Evolutionary conservation across 2,888 invertebrate genomes (phyloP).

Genomic region (Linnaemya tessellans): DNA sequence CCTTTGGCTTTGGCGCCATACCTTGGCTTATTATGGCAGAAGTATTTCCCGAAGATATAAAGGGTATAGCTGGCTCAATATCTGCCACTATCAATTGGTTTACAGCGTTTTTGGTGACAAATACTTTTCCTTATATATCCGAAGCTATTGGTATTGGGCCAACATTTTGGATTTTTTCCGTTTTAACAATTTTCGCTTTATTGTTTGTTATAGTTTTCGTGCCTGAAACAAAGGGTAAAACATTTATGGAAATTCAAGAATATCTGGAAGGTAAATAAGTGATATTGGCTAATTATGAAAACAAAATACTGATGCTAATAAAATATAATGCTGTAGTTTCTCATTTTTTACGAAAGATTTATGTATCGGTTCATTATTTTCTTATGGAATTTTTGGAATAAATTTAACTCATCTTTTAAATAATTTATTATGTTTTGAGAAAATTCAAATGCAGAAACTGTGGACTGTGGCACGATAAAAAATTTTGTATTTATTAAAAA

Average conservation of each 20-base stretch:
- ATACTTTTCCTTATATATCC: slow-evolving; percentile 87
- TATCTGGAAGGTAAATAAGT: slow-evolving; percentile 75
- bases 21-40: slow-evolving; percentile 91
- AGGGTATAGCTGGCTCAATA: slow-evolving; percentile 89
- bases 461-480: too few relatives aligned
- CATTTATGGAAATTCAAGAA: slow-evolving; percentile 81
- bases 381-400: too few relatives aligned
- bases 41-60: slow-evolving; percentile 90
- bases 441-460: too few relatives aligned
- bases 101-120: slow-evolving; percentile 91
- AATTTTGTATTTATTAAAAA: too few relatives aligned
- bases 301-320: background rate
- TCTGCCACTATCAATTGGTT: slow-evolving; percentile 93
- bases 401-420: too few relatives aligned
- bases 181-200: slow-evolving; percentile 86
- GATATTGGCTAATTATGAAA: background rate
- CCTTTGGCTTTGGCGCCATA: slow-evolving; percentile 93
- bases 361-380: too few relatives aligned
- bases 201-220: slow-evolving; percentile 87
- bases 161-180: slow-evolving; percentile 90
- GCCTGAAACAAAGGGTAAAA: slow-evolving; percentile 85
- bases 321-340: too few relatives aligned
- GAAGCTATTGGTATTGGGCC: slow-evolving; percentile 85
- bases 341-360: too few relatives aligned
- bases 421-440: too few relatives aligned